These are phyloP conservation scores for Chionodraco myersi DNA, from an alignment of 2,113 vertebrate genomes.

Conservation along the genomic window DNA sequence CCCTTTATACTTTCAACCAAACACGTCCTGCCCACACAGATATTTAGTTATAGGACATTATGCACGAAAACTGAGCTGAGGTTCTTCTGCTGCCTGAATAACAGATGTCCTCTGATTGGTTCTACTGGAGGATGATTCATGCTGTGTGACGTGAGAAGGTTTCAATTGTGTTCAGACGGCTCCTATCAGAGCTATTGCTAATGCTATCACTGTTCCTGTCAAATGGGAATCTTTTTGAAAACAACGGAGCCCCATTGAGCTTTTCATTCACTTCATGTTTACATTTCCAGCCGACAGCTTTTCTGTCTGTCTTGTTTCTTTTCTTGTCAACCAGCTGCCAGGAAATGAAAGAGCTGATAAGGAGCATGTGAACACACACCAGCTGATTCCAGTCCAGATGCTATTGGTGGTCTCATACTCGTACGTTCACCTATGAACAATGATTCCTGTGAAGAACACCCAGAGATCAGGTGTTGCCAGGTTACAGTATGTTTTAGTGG, in stretches of 20 bases:
- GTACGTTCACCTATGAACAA: not conserved
- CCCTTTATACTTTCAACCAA: too few relatives aligned
- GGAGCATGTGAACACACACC: constrained; percentile 20
- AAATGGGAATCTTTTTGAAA: not conserved
- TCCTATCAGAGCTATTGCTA: constrained; percentile 4
- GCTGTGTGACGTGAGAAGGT: not conserved
- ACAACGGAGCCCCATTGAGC: not conserved
- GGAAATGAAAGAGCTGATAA: constrained; percentile 71
- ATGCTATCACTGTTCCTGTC: not conserved
- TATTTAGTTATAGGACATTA: not conserved
- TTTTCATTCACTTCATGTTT: constrained; percentile 51
- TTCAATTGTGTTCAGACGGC: not conserved
- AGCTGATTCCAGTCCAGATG: not conserved
- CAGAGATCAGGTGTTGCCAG: constrained; percentile 23
- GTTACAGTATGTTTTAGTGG: constrained; percentile 54
- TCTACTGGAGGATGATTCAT: not conserved
- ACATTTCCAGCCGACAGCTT: constrained; percentile 34
- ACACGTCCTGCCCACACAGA: too few relatives aligned
- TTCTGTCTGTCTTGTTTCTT: not conserved
- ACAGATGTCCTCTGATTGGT: not conserved
- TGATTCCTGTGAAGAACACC: not conserved
- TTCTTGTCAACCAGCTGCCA: constrained; percentile 25
- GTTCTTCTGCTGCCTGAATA: not conserved
- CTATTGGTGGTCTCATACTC: not conserved
- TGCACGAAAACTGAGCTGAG: not conserved